Base-by-base conservation (phyloP, 2,113 vertebrate genomes). In the Onychostruthus taczanowskii region DNA sequence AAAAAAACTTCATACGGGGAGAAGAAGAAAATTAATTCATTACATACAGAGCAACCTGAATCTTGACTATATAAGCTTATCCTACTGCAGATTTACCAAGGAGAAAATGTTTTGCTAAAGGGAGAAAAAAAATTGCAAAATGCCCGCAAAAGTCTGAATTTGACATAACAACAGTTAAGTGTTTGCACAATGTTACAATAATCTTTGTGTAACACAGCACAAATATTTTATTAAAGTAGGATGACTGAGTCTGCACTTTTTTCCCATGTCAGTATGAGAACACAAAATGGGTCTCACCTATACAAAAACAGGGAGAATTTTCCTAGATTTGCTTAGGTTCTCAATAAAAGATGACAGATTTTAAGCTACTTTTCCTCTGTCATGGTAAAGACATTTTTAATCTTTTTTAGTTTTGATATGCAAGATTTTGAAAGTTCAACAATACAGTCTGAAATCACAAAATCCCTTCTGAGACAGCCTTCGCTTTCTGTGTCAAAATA, bases 201-300 rank as follows among this genome's bases (percentile, higher is more conserved):
- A 85, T 93, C 62, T 49, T 68, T 74, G 11, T 52, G 53, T 66
- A 88, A 85, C 37, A 55, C 4, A 56, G 35, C 31, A 77, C 43
- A 84, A 93, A 76, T 76, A 16, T 79, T 86, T 56, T 85, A 28
- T n/a, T 72, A 67, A 98, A 97, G 62, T 88, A 93, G 88, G 89
- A 66, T 39, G 52, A 92, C 17, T 67, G 59, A 88, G 47, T 46
- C 56, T 84, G 61, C 20, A 73, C 26, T 72, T 30, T 70, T 85
- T 95, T 66, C 52, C 6, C 30, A 24, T 74, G 77, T 49, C 68
- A 55, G 56, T 88, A 75, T 39, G 43, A 87, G 64, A 97, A 89
- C 11, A 88, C 4, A 75, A 78, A 90, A 78, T 58, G 21, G 1
- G 18, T 66, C 66, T 88, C 67, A 81, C 6, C 30, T 52, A n/a